phyloP scores from a whole-genome alignment of 1,140 invertebrate species.

The Polypedilum pembai region DNA sequence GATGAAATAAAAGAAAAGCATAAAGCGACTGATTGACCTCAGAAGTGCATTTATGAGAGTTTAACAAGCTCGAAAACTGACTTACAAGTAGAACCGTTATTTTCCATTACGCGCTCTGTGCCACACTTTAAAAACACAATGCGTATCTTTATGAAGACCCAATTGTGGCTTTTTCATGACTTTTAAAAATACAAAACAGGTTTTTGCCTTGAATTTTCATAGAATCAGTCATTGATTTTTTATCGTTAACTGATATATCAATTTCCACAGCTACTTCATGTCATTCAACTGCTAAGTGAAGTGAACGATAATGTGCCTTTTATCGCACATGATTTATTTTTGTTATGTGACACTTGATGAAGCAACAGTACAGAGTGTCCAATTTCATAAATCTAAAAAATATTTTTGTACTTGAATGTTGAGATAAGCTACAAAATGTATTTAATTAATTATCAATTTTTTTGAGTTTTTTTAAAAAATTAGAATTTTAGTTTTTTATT shows the following conservation, averaged over 20 bases:
- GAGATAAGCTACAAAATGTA: too few relatives aligned
- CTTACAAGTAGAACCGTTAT: background rate
- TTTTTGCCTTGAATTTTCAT: background rate
- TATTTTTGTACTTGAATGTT: too few relatives aligned
- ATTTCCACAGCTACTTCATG: conserved; percentile 9
- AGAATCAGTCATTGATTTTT: conserved; percentile 1
- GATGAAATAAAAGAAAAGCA: background rate
- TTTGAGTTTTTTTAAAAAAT: too few relatives aligned
- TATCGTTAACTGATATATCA: background rate
- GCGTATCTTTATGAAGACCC: background rate
- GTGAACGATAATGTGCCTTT: background rate
- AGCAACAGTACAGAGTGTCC: background rate
- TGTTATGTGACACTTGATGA: conserved; percentile 10
- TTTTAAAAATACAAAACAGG: background rate
- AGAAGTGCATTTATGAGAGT: too few relatives aligned
- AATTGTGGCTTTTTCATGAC: background rate
- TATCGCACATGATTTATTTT: background rate
- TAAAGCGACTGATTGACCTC: too few relatives aligned
- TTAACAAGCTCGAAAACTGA: too few relatives aligned
- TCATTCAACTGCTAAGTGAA: background rate
- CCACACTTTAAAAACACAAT: conserved; percentile 1
- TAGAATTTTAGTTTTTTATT: too few relatives aligned
- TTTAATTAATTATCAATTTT: too few relatives aligned
- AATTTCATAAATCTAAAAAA: background rate
- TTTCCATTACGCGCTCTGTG: background rate